phyloP scores from a whole-genome alignment of 2,113 vertebrate species.

The Leptobrachium leishanense region DNA sequence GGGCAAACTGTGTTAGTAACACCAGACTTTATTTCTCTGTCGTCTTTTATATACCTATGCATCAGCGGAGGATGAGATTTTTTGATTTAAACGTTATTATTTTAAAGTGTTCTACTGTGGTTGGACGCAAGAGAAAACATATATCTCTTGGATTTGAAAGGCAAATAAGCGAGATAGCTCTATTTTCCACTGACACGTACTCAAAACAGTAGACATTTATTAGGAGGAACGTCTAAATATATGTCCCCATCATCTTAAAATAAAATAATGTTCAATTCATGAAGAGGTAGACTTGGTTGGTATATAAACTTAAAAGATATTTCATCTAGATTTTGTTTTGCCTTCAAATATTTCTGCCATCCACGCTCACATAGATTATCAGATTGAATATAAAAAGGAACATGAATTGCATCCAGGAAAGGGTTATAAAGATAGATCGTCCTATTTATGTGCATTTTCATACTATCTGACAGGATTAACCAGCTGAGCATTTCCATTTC shows the following conservation, averaged over 20 bases:
- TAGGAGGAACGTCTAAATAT: slow-evolving; percentile 1
- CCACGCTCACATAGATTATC: neutral
- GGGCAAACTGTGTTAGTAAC: neutral
- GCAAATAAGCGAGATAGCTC: neutral
- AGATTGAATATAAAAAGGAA: slow-evolving; percentile 14
- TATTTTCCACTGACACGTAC: slow-evolving; percentile 10
- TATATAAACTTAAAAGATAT: slow-evolving; percentile 10
- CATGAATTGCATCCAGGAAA: slow-evolving; percentile 3
- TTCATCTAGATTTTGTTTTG: neutral
- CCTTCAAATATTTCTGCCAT: neutral
- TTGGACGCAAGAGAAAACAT: neutral
- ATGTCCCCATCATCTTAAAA: slow-evolving; percentile 1
- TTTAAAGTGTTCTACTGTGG: neutral
- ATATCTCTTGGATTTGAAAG: slow-evolving; percentile 1
- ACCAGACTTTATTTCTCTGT: neutral
- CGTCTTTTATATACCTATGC: slow-evolving; percentile 2
- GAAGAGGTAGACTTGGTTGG: neutral
- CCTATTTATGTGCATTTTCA: slow-evolving; percentile 34
- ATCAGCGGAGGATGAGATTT: neutral
- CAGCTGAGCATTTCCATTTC: slow-evolving; percentile 33
- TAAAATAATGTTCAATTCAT: neutral
- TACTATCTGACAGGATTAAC: slow-evolving; percentile 38
- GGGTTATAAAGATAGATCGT: slow-evolving; percentile 2
- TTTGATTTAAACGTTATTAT: slow-evolving; percentile 12
- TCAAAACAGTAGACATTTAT: slow-evolving; percentile 11